Evolutionary conservation across 1,140 invertebrate genomes (phyloP).

Genomic region (Mizuhopecten yessoensis): DNA sequence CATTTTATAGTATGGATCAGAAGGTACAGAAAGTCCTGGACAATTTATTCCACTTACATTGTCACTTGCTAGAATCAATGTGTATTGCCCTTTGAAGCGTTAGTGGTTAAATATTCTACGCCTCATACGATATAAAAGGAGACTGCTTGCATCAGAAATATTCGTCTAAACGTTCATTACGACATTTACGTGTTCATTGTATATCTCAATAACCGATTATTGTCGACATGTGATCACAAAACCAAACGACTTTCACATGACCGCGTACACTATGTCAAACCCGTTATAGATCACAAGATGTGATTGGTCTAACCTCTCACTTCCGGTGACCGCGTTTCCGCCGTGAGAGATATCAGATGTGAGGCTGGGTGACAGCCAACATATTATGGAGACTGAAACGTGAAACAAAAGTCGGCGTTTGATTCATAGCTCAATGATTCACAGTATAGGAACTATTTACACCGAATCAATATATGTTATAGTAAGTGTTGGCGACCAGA

Average conservation of each 20-base stretch:
- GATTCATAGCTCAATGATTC: not conserved
- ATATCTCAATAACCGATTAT: not conserved
- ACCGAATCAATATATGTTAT: not conserved
- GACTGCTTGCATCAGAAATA: not conserved
- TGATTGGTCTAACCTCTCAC: constrained; percentile 23
- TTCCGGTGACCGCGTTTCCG: constrained; percentile 1
- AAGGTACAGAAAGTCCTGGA: no score
- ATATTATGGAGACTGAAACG: constrained; percentile 6
- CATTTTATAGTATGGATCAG: no score
- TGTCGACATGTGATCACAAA: not conserved
- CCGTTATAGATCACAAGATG: not conserved
- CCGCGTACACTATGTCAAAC: not conserved
- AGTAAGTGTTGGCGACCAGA: no score
- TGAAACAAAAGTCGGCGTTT: constrained; percentile 1
- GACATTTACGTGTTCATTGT: not conserved
- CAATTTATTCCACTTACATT: no score
- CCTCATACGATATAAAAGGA: not conserved
- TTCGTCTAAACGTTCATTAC: not conserved
- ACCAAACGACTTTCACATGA: constrained; percentile 21
- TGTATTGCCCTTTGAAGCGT: no score
- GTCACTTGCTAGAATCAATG: no score
- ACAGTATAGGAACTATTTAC: not conserved
- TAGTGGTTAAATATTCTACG: not conserved
- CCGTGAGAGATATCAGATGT: not conserved
- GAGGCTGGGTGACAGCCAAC: constrained; percentile 21